phyloP scores from a whole-genome alignment of 2,888 invertebrate species.

The Hemistola chrysoprasaria region DNA sequence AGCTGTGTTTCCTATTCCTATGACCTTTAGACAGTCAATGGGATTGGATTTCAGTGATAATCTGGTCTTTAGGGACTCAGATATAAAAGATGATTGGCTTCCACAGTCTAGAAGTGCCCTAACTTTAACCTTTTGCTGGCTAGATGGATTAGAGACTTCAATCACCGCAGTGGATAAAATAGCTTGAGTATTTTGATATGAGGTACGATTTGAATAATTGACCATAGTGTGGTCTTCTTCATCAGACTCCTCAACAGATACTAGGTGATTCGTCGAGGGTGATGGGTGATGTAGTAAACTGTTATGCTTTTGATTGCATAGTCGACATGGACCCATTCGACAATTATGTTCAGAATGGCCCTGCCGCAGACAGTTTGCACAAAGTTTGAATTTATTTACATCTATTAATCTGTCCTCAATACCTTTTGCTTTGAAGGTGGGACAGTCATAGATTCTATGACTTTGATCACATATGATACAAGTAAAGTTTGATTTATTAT shows the following conservation, averaged over 20 bases:
- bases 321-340: slow-evolving; percentile 30
- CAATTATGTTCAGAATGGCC: slow-evolving; percentile 27
- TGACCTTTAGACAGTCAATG: neutral
- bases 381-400: slow-evolving; percentile 25
- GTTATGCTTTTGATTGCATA: slow-evolving; percentile 29
- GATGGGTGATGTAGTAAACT: slow-evolving; percentile 22
- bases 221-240: too few species aligned
- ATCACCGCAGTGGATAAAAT: neutral
- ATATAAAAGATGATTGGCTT: slow-evolving; percentile 18
- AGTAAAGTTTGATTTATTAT: neutral
- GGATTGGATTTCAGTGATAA: neutral
- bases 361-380: slow-evolving; percentile 26
- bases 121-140: neutral
- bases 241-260: neutral
- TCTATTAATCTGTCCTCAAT: slow-evolving; percentile 16
- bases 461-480: slow-evolving; percentile 27
- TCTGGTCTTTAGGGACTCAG: slow-evolving; percentile 4
- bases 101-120: slow-evolving; percentile 17
- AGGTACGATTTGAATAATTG: too few species aligned
- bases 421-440: slow-evolving; percentile 24
- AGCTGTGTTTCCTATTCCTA: neutral
- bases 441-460: slow-evolving; percentile 34
- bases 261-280: neutral
- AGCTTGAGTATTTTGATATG: neutral
- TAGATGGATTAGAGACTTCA: too few species aligned